Percentiles rank a stretch among this genome's conserved stretches.
phyloP scores from a whole-genome alignment of 2,113 vertebrate genomes.

The Numenius arquata region DNA sequence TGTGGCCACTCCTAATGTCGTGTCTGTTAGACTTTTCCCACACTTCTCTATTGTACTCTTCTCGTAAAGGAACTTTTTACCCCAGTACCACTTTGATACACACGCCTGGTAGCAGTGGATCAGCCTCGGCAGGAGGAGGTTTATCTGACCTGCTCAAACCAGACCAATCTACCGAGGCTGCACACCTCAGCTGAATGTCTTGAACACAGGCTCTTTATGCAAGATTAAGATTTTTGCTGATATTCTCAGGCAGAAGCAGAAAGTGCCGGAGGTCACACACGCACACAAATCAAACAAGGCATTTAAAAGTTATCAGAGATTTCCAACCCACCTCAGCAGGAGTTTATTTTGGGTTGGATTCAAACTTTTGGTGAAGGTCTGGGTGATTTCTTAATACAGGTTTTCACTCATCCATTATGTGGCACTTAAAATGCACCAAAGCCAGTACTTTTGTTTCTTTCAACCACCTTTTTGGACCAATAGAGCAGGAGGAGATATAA shows the following conservation, averaged over 20 bases:
- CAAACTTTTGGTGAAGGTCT: constrained; percentile 53
- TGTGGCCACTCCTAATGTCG: not conserved
- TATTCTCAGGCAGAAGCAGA: constrained; percentile 22
- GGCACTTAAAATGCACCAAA: constrained; percentile 16
- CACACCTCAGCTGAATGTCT: not conserved
- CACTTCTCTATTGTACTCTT: not conserved
- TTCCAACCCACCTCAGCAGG: constrained; percentile 33
- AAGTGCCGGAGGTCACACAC: not conserved
- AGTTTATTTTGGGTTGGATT: constrained; percentile 63
- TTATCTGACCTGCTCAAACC: constrained; percentile 25
- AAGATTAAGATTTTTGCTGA: not conserved
- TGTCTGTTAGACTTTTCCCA: not conserved
- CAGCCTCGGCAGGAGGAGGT: constrained; percentile 6
- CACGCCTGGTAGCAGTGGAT: not conserved
- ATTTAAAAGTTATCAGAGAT: constrained; percentile 61
- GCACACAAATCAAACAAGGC: constrained; percentile 40
- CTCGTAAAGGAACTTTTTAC: not conserved
- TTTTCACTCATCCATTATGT: constrained; percentile 51
- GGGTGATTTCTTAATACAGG: constrained; percentile 54
- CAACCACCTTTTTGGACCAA: constrained; percentile 33
- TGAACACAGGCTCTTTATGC: constrained; percentile 23
- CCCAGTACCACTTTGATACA: not conserved
- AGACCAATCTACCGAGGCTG: not conserved
- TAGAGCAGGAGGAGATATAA: constrained; percentile 44
- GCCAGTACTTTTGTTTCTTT: constrained; percentile 2